Evolutionary conservation across 2,113 vertebrate species (phyloP).

Genomic region (Gymnarchus niloticus): DNA sequence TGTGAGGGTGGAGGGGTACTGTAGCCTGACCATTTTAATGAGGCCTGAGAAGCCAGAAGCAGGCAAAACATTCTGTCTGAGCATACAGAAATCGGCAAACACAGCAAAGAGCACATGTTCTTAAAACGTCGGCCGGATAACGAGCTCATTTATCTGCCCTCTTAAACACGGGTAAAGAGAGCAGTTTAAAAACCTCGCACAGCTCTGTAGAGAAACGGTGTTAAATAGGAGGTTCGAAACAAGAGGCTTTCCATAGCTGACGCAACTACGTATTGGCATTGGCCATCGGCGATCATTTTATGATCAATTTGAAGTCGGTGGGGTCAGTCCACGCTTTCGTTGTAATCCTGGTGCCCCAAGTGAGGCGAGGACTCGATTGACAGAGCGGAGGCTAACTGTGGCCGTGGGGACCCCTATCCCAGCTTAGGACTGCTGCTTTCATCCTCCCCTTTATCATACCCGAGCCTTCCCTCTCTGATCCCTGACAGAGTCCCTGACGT

Average conservation of each 20-base stretch:
- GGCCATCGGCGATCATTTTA: background rate
- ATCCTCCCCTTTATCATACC: background rate
- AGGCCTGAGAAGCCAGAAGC: constrained; percentile 16
- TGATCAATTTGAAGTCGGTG: background rate
- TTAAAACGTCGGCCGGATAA: background rate
- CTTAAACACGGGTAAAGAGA: background rate
- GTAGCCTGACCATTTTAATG: constrained; percentile 30
- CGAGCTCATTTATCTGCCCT: background rate
- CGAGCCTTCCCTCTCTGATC: background rate
- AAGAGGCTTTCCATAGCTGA: background rate
- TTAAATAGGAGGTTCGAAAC: background rate
- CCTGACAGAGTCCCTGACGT: background rate
- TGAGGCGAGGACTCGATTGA: too few relatives aligned
- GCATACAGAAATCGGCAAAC: constrained; percentile 16
- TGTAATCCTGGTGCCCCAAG: background rate
- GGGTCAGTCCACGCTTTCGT: background rate
- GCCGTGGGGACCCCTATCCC: background rate
- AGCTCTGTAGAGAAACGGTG: background rate
- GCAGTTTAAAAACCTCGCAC: too few relatives aligned
- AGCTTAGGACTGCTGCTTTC: background rate
- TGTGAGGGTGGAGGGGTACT: background rate
- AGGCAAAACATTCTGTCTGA: constrained; percentile 13
- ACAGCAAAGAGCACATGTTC: background rate
- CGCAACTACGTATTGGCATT: background rate
- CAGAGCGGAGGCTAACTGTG: background rate